A percentile compares a stretch with the other conserved stretches of the same genome.
phyloP scores from a whole-genome alignment of 2,113 vertebrate species.

The Columba janthina region DNA sequence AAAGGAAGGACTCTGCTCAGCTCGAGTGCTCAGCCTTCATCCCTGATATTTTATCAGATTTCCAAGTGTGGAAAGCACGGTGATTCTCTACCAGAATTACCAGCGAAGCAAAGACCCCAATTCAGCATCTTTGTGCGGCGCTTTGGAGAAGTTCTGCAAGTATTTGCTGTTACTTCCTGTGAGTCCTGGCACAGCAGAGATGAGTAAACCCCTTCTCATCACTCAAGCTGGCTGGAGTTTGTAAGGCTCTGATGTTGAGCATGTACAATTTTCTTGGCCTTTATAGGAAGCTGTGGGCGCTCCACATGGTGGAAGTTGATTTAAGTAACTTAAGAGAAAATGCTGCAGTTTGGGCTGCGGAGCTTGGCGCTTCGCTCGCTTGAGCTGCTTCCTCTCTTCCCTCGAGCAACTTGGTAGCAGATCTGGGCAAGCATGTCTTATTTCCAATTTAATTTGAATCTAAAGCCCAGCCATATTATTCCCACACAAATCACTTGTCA shows the following conservation, averaged over 20 bases:
- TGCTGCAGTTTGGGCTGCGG: neutral
- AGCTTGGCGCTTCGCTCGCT: slow-evolving; percentile 6
- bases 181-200: neutral
- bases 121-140: neutral
- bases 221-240: slow-evolving; percentile 1
- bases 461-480: neutral
- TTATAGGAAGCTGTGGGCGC: neutral
- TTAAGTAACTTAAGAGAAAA: neutral
- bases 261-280: slow-evolving; percentile 2
- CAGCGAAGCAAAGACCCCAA: fast-evolving
- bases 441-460: slow-evolving; percentile 6
- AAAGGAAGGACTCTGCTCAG: neutral
- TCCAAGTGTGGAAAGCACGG: neutral
- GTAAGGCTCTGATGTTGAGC: neutral
- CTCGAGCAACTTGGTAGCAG: neutral
- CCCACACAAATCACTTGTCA: neutral
- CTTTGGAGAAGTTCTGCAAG: neutral
- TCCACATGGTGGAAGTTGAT: slow-evolving; percentile 1
- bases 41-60: neutral
- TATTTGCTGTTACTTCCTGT: neutral
- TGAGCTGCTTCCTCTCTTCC: neutral
- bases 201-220: slow-evolving; percentile 10
- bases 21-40: neutral
- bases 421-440: slow-evolving; percentile 6
- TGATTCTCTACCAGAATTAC: neutral